Conservation (phyloP, 1,140 invertebrate species). For the Drosophila micromelanica region DNA sequence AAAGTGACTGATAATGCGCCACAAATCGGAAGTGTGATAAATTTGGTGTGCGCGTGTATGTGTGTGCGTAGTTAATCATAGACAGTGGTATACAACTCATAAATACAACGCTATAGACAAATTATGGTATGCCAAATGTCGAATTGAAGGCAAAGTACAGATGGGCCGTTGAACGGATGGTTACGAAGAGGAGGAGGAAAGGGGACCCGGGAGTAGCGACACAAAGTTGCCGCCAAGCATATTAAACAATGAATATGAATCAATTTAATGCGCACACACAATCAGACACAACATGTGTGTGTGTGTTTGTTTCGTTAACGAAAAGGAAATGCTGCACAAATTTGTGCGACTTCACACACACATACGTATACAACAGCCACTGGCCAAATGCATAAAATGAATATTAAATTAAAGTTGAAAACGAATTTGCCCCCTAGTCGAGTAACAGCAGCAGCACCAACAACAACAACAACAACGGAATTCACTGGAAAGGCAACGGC, state of each 20-base stretch:
- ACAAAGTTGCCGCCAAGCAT: constrained; percentile 69
- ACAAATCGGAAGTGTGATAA: constrained; percentile 55
- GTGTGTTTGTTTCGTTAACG: constrained; percentile 43
- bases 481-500: constrained; percentile 68
- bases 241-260: constrained; percentile 83
- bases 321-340: constrained; percentile 78
- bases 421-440: constrained; percentile 63
- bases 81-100: constrained; percentile 52
- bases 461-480: constrained; percentile 58
- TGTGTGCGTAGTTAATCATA: constrained; percentile 65
- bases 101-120: constrained; percentile 75
- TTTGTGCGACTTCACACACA: constrained; percentile 47
- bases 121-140: constrained; percentile 67
- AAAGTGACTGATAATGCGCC: constrained; percentile 63
- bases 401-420: constrained; percentile 83
- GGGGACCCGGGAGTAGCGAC: constrained; percentile 1
- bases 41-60: constrained; percentile 43
- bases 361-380: constrained; percentile 26
- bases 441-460: constrained; percentile 18
- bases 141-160: constrained; percentile 36
- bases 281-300: constrained; percentile 12
- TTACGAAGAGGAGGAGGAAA: not conserved
- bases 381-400: constrained; percentile 82
- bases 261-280: constrained; percentile 71
- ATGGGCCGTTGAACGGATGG: constrained; percentile 1